Evolutionary conservation across 2,797 vertebrate genomes (phyloP), one percentile per base, ranked within the genome.

Genomic region (Anabas testudineus): DNA sequence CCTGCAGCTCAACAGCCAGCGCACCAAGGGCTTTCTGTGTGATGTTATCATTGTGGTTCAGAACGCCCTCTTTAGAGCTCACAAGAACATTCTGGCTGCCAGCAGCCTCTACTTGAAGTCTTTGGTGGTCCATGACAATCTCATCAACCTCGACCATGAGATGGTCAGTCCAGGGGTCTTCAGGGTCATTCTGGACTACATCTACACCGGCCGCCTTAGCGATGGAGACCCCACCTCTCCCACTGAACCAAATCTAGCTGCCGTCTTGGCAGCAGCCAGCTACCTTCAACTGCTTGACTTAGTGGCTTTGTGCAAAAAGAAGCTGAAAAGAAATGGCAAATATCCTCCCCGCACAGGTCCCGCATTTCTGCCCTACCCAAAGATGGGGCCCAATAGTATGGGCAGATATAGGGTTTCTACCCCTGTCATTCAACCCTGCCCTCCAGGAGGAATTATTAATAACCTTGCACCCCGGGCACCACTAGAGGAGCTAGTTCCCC

Each of bases 11-110:
- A 99, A 99, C 95, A 97, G 94, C 87, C 98, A 99, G 91, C 96
- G 98, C 89, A 97, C 97, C 94, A 98, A 98, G 89, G 98, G 98
- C 87, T 99, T 99, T 94, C 95, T 99, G 82, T 99, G 98, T 91
- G 98, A 99, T 94, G 98, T 99, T 92, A 98, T 99, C 91, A 97
- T 99, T 86, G 98, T 99, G 93, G 98, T 99, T 94, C 97, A 99
- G 94, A 99, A 99, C 86, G 98, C 97, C 75, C 95, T 99, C 80
- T 99, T 99, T 95, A 94, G 98, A 80, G 98, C 98, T 16, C 98
- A 99, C 93, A 99, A 99, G 95, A 99, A 99, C 94, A 97, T 99
- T 94, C 93, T 99, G 92, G 98, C 98, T 52, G 98, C 98, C 95
- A 99, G 98, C 93, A 99, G 98, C 91, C 96, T 97, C 91, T 99